Evolutionary conservation across 2,797 vertebrate species (phyloP).

Genomic region (Tenualosa ilisha): DNA sequence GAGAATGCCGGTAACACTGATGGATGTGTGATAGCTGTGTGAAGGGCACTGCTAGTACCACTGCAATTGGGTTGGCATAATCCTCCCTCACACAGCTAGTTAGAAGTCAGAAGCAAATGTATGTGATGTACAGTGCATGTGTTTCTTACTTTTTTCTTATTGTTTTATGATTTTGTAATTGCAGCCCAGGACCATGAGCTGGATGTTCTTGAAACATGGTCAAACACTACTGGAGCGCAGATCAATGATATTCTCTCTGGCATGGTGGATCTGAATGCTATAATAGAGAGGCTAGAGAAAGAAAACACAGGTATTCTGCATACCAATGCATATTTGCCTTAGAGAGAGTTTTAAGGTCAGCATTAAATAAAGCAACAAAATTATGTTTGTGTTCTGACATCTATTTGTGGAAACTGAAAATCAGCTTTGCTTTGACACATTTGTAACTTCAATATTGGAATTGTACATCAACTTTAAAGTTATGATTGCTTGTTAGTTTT

Average conservation of each 20-base stretch:
- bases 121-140: neutral
- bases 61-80: no score
- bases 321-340: neutral
- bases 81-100: neutral
- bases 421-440: neutral
- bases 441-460: neutral
- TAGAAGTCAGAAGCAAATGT: neutral
- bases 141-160: neutral
- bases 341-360: neutral
- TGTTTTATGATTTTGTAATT: neutral
- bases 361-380: neutral
- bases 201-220: constrained; percentile 1
- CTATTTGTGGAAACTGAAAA: neutral
- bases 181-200: neutral
- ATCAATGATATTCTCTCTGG: neutral
- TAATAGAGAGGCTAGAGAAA: neutral
- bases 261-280: neutral
- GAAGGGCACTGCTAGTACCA: neutral
- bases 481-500: neutral
- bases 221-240: neutral
- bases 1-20: constrained; percentile 4
- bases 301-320: neutral
- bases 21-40: neutral
- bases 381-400: neutral
- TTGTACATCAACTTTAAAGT: neutral